Percentiles rank a stretch among this genome's conserved stretches.
Conservation (phyloP, 2,888 invertebrate species). For the Molorchus minor region DNA sequence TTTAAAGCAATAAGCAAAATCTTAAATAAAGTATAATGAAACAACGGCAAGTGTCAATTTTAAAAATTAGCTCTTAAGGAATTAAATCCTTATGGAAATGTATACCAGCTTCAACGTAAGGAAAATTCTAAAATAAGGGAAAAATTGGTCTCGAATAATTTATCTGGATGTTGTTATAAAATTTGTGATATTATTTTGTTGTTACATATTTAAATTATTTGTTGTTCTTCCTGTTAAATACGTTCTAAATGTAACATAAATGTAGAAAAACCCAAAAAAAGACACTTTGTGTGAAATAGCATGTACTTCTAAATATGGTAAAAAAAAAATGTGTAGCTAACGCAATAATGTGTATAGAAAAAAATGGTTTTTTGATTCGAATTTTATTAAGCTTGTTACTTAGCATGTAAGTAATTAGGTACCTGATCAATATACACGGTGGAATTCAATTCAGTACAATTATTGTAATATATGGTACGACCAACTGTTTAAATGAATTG, state of each 20-base stretch:
- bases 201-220: constrained; percentile 2
- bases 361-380: constrained; percentile 37
- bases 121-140: constrained; percentile 21
- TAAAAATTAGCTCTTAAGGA: not conserved
- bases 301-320: constrained; percentile 54
- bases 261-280: constrained; percentile 23
- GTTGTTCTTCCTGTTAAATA: constrained; percentile 20
- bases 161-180: constrained; percentile 18
- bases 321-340: constrained; percentile 62
- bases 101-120: not conserved
- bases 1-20: no score
- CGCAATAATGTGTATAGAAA: constrained; percentile 63
- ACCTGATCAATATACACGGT: constrained; percentile 22
- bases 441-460: no score
- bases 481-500: no score
- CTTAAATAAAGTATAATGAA: no score
- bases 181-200: constrained; percentile 24
- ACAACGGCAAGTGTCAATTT: no score
- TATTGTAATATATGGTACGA: no score
- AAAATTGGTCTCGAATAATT: constrained; percentile 25
- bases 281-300: constrained; percentile 46
- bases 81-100: not conserved
- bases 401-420: constrained; percentile 24
- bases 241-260: constrained; percentile 20
- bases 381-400: constrained; percentile 32